These are phyloP conservation scores for Hyposoter didymator DNA, from an alignment of 2,888 invertebrate genomes.

Conservation along the genomic window DNA sequence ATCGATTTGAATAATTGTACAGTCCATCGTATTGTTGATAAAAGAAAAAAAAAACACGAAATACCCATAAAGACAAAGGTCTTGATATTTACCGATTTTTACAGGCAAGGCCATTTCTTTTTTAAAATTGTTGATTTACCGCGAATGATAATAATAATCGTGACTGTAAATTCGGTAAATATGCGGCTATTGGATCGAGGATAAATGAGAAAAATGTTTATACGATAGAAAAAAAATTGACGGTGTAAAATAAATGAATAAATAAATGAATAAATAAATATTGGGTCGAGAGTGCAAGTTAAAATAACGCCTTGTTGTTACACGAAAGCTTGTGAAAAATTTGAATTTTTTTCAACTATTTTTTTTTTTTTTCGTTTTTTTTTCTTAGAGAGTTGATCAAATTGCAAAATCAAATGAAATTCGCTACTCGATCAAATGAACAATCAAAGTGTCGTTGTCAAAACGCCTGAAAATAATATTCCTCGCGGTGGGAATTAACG, in stretches of 20 bases:
- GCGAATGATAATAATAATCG: constrained; percentile 52
- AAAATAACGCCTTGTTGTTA: constrained; percentile 26
- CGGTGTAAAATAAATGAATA: constrained; percentile 50
- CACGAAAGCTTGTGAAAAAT: constrained; percentile 14
- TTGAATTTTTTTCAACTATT: constrained; percentile 24
- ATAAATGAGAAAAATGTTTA: constrained; percentile 50
- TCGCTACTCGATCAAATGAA: constrained; percentile 61
- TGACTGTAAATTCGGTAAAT: constrained; percentile 55
- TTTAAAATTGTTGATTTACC: constrained; percentile 18
- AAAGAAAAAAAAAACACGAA: neutral
- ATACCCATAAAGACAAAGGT: too few species aligned
- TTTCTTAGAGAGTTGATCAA: constrained; percentile 32
- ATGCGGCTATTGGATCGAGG: constrained; percentile 36
- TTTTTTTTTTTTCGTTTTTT: constrained; percentile 20
- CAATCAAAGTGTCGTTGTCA: constrained; percentile 63
- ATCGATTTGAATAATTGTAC: constrained; percentile 65
- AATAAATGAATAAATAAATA: constrained; percentile 28
- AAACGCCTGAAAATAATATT: constrained; percentile 34
- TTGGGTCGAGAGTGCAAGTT: constrained; percentile 10
- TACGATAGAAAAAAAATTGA: constrained; percentile 58
- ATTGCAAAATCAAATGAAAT: constrained; percentile 60
- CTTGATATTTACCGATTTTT: constrained; percentile 49
- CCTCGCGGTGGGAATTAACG: neutral
- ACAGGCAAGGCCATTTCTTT: constrained; percentile 24
- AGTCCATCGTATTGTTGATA: constrained; percentile 64